Base-by-base conservation (phyloP, 2,797 vertebrate genomes). In the Botia kubotai region DNA sequence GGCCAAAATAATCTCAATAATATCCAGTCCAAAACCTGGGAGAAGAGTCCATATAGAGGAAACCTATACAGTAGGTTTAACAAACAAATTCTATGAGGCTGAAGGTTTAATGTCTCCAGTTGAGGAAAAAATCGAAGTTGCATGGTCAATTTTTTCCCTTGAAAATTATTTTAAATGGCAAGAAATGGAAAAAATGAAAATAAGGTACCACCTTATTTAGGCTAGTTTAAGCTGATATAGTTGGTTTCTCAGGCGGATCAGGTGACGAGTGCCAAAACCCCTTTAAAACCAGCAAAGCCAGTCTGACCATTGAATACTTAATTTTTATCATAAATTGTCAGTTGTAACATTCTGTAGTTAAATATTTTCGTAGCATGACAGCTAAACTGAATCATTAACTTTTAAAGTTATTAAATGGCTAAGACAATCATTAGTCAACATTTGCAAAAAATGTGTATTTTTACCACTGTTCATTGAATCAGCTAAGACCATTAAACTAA, bases 1-100 rank as follows among this genome's bases (percentile, higher is more conserved):
- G 11, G 81, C 72, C 83, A 87, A 82, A 67, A 21, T 76, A 33
- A 76, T 77, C 62, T 65, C 65, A 82, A 72, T 70, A 53, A 50
- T 67, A 65, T 73, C 53, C 65, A 79, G 62, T 83, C 57, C 66
- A 36, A 75, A 62, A 76, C 82, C 33, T 33, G 33, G 33, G 33
- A 33, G 33, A 33, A 33, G 33, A 33, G 33, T 33, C 33, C 19
- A 23, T 72, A 57, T 2, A 53, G 65, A 33, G 29, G 10, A 50
- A 36, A 23, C 1, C 52, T 21, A 73, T 36, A 67, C 17, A 71
- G 74, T 75, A 29, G 26, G 29, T 46, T 39, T 74, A 39, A 46
- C n/a, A 48, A 68, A 58, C 4, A 14, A 4, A 12, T 26, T 21
- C 10, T 21, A 26, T 26, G 23, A 26, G 23, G 23, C 23, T 26